These are phyloP conservation scores for Glyptemys insculpta DNA, from an alignment of 2,797 vertebrate genomes.

Conservation along the genomic window DNA sequence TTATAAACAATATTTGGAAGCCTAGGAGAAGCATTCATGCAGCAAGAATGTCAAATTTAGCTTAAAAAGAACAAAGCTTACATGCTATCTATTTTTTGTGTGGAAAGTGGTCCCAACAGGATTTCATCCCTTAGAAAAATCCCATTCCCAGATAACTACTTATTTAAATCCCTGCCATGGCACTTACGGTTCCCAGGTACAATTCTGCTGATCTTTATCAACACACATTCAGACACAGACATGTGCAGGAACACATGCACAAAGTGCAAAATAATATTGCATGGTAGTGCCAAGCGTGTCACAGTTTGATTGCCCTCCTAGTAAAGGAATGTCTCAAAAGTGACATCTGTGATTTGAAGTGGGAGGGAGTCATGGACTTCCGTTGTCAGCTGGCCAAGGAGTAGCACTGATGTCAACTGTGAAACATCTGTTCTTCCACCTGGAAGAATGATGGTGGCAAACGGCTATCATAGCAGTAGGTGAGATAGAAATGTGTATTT, in stretches of 20 bases:
- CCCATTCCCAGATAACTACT: background rate
- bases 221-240: background rate
- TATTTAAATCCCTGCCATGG: background rate
- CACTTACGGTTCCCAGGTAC: background rate
- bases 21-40: background rate
- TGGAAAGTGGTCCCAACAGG: background rate
- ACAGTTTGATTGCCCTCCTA: background rate
- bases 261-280: background rate
- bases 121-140: background rate
- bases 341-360: constrained; percentile 44
- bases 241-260: fast-evolving
- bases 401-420: background rate
- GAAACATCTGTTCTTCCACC: constrained; percentile 64
- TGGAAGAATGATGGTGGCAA: constrained; percentile 10
- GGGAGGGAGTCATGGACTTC: background rate
- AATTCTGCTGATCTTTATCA: background rate
- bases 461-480: constrained; percentile 41
- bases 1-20: background rate
- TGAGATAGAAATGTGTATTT: constrained; percentile 37
- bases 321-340: background rate
- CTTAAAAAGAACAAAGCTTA: background rate
- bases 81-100: background rate
- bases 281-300: background rate
- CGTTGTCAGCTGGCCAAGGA: constrained; percentile 58
- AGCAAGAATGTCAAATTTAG: background rate